Evolutionary conservation across 2,113 vertebrate genomes (phyloP), one percentile per base, ranked within the genome.

Genomic region (Fregetta grallaria): DNA sequence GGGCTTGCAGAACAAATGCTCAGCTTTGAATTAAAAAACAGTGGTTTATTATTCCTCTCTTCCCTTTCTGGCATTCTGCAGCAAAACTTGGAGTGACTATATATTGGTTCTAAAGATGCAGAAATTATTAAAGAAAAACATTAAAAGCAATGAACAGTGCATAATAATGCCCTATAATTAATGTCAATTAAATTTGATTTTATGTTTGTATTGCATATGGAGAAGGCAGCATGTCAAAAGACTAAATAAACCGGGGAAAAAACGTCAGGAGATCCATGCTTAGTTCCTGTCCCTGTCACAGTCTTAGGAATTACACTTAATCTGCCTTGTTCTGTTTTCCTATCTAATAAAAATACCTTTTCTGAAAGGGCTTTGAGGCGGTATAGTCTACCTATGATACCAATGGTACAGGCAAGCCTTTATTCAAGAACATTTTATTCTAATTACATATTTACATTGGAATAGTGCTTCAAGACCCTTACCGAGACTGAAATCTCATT

Each of bases 21-120:
- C 42, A 66, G 81, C 91, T 97, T 95, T 96, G 82, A 97, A 96
- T 89, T 91, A 85, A 88, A 94, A 91, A 86, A 25, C 25, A 80
- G 26, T 25, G 23, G 12, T 56, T 71, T 92, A 47, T 76, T 87
- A n/a, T 85, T 88, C 72, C 90, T 74, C 70, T 89, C 45, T 83
- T 97, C 71, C 53, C 74, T 97, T 87, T 72, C 87, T 94, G 76
- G 40, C 44, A 88, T 91, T 96, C 86, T 95, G 53, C 59, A 91
- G 70, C 58, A 96, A 44, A 94, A 86, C 55, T 84, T 92, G 59
- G 61, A 93, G 74, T 76, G 49, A 45, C 49, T 93, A 36, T 61
- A 19, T 76, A 71, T 82, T 90, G 45, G 55, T 88, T 77, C 32
- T 65, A 85, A 93, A 88, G 53, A 45, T n/a, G 15, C 32, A 92